Evolutionary conservation across 2,113 vertebrate species (phyloP), one percentile per base, ranked within the genome.

Genomic region (Piliocolobus tephrosceles): DNA sequence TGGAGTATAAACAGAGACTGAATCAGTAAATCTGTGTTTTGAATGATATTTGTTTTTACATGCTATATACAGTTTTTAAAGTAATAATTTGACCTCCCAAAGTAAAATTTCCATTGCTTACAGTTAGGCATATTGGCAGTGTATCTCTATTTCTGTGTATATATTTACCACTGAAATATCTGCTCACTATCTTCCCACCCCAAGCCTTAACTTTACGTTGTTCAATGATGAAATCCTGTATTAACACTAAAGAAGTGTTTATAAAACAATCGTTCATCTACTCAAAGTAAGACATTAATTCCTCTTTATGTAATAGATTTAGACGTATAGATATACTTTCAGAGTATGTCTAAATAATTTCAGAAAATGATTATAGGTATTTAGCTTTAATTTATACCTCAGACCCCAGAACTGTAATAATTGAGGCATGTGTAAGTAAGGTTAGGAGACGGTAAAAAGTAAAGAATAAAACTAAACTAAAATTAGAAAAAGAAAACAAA

Each of bases 391-490:
- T 72, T 66, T 96, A 92, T 78, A 32, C 6, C n/a, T 90, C 22
- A 91, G 18, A 84, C 76, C 40, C 9, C 22, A 88, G 18, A 68
- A 70, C 61, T 38, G 8, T 40, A 89, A 68, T 68, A n/a, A 20
- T 50, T 57, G 17, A 80, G 83, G 30, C 30, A 94, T 52, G 0
- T 20, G 14, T 57, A 38, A 85, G 3, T 40, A 81, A 78, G 27
- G 12, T 70, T 43, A 90, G 25, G 8, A 68, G 17, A 72, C 17
- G 91, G 61, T 89, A 95, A 86, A 92, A 73, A 55, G 66, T 61
- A 92, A 81, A 92, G 12, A 91, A 47, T 84, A 5, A 85, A 91
- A 92, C 75, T 58, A 93, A 94, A 80, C 13, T 89, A 30, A 57
- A 91, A 78, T 27, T 90, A 25, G 30, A 78, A 45, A 73, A 80